Evolutionary conservation across 2,113 vertebrate genomes (phyloP), one percentile per base, ranked within the genome.

Genomic region (Chamaea fasciata): DNA sequence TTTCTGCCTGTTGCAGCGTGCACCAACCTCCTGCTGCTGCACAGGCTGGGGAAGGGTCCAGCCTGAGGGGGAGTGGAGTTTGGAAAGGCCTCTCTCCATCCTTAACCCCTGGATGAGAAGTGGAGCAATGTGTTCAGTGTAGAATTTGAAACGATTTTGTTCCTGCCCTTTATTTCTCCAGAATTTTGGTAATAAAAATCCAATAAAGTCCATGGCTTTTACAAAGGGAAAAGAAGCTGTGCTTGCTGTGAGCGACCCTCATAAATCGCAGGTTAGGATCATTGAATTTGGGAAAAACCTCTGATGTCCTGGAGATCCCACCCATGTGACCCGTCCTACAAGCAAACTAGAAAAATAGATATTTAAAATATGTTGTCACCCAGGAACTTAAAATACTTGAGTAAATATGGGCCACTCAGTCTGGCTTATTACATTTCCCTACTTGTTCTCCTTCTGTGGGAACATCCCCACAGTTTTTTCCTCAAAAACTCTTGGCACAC

Each of bases 41-140:
- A 3, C 22, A 6, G 47, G 23, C 15, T 52, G 62, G 75, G 75
- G 23, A 55, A 56, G 33, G 28, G 41, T 12, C 60, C 31, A 15
- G 0, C 28, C 6, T 37, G 57, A 46, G 15, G 6, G 9, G 16
- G 41, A 7, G 2, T 11, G 28, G 26, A 70, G 62, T 4, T 10
- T 37, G n/a, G 65, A 33, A 68, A 59, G 27, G 20, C 19, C 27
- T 41, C 27, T 21, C 16, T 60, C 33, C 21, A 14, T 31, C 59
- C 47, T 23, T 42, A 33, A 56, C 2, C 12, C 33, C 3, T 0
- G 0, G 8, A 15, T 7, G 24, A 41, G 16, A n/a, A 46, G 46
- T 6, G 41, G 8, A 50, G 19, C n/a, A 7, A 9, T 1, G 2
- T 4, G 35, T 13, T 33, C 12, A 2, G 27, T 8, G 24, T 5